Percentiles rank a stretch among this genome's conserved stretches.
phyloP scores from a whole-genome alignment of 2,888 invertebrate genomes.

The Callosobruchus maculatus region DNA sequence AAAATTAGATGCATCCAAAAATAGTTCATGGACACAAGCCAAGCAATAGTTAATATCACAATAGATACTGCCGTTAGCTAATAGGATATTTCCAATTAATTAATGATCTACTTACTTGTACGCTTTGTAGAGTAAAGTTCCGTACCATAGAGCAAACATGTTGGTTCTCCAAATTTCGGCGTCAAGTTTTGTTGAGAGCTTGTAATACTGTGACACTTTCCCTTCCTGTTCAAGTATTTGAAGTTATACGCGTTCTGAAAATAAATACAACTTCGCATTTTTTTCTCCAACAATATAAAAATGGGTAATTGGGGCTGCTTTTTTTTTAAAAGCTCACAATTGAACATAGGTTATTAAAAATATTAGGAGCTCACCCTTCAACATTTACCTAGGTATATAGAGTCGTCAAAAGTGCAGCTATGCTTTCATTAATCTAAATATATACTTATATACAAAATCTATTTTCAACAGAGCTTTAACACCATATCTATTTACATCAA shows the following conservation, averaged over 20 bases:
- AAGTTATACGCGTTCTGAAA: not conserved
- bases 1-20: slow-evolving; percentile 6
- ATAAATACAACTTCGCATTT: not conserved
- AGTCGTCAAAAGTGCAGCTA: not conserved
- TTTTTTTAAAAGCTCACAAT: too few relatives aligned
- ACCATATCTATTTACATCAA: not conserved
- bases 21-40: slow-evolving; percentile 13
- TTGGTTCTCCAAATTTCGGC: slow-evolving; percentile 10
- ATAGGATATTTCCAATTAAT: slow-evolving; percentile 5
- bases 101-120: slow-evolving; percentile 42
- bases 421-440: not conserved
- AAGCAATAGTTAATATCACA: slow-evolving; percentile 11
- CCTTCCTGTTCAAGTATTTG: not conserved
- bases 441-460: not conserved
- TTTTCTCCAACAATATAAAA: not conserved
- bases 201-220: not conserved
- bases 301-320: not conserved
- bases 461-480: not conserved
- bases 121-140: slow-evolving; percentile 45
- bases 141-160: slow-evolving; percentile 49
- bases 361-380: not conserved
- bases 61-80: not conserved
- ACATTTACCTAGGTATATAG: not conserved
- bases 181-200: not conserved
- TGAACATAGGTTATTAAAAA: too few relatives aligned